Evolutionary conservation across 2,113 vertebrate species (phyloP).

Genomic region (Heterochromis multidens): DNA sequence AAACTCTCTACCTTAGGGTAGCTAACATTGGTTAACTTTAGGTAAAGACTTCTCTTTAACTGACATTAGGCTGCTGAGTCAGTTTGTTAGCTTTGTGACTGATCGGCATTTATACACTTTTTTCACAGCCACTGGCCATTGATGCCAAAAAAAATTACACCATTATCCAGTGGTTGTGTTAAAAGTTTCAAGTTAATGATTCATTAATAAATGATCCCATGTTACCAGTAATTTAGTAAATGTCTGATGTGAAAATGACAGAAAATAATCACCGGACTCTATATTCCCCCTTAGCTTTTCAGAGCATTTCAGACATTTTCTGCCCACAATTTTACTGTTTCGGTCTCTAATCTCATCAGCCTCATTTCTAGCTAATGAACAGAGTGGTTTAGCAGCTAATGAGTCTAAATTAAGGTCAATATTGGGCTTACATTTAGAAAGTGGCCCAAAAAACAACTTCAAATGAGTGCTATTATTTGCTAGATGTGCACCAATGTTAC

Average conservation of each 20-base stretch:
- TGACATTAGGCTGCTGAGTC: background rate
- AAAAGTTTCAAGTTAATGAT: background rate
- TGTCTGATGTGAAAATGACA: background rate
- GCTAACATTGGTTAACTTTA: background rate
- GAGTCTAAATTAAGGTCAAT: background rate
- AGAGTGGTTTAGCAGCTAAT: background rate
- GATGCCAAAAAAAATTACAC: background rate
- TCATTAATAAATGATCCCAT: background rate
- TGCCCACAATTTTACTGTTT: background rate
- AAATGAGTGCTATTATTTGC: background rate
- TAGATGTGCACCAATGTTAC: fast-evolving
- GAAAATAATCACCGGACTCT: background rate
- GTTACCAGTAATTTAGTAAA: background rate
- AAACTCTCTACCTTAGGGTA: background rate
- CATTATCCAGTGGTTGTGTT: background rate
- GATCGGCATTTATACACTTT: background rate
- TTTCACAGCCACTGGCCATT: background rate
- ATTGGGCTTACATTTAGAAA: background rate
- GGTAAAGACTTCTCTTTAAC: background rate
- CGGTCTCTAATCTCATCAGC: background rate
- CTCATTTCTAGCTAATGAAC: background rate
- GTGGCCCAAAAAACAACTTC: background rate
- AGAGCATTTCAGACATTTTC: background rate
- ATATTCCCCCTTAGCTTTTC: background rate
- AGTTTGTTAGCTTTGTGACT: background rate